Percentiles rank a stretch among this genome's conserved stretches.
phyloP scores from a whole-genome alignment of 2,797 vertebrate species.

The Tragelaphus eurycerus region DNA sequence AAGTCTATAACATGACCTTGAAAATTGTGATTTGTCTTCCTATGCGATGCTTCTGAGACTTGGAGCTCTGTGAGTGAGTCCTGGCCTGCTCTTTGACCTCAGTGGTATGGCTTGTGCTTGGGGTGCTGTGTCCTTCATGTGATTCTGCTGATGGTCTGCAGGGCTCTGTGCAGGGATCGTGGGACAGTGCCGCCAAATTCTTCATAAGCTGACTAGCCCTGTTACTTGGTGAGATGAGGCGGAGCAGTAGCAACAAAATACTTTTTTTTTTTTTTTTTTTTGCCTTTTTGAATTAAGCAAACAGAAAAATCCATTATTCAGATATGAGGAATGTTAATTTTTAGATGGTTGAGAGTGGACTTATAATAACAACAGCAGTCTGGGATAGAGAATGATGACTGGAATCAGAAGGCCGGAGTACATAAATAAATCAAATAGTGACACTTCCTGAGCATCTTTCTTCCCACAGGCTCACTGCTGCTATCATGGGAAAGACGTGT shows the following conservation, averaged over 20 bases:
- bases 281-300: neutral
- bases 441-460: neutral
- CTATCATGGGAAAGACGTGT: neutral
- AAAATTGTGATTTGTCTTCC: neutral
- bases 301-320: neutral
- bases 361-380: neutral
- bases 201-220: neutral
- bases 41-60: neutral
- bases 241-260: neutral
- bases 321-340: neutral
- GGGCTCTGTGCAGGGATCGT: neutral
- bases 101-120: accelerated
- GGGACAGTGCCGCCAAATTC: too few species aligned
- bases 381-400: neutral
- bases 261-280: neutral
- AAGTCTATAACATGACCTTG: neutral
- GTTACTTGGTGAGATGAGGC: neutral
- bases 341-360: neutral
- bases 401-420: neutral
- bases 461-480: neutral
- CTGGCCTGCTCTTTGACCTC: neutral
- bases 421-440: neutral
- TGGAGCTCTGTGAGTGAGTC: neutral
- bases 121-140: neutral
- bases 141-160: neutral